phyloP scores from a whole-genome alignment of 2,888 invertebrate genomes.

The Orthosia gothica region DNA sequence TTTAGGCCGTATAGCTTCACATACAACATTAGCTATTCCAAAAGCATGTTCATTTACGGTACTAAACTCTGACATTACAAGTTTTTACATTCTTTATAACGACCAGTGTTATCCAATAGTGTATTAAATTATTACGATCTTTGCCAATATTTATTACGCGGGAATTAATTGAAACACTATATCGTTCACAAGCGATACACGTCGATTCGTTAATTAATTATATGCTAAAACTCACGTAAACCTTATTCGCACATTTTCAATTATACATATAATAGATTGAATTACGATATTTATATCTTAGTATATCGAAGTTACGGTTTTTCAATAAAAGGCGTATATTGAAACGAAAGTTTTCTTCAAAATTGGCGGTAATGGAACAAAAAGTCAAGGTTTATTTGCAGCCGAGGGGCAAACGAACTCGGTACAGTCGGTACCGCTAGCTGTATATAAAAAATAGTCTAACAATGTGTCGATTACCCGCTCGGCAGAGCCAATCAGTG shows the following conservation, averaged over 20 bases:
- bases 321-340: background rate
- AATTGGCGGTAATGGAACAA: slow-evolving; percentile 70
- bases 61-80: slow-evolving; percentile 69
- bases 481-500: slow-evolving; percentile 77
- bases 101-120: slow-evolving; percentile 70
- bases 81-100: slow-evolving; percentile 72
- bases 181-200: slow-evolving; percentile 65
- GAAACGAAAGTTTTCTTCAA: slow-evolving; percentile 71
- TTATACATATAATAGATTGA: slow-evolving; percentile 44
- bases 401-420: slow-evolving; percentile 83
- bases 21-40: slow-evolving; percentile 67
- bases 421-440: slow-evolving; percentile 83
- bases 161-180: slow-evolving; percentile 79
- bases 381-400: slow-evolving; percentile 77
- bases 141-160: slow-evolving; percentile 77
- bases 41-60: slow-evolving; percentile 69
- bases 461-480: slow-evolving; percentile 83
- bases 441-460: slow-evolving; percentile 76
- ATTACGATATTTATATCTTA: too few relatives aligned
- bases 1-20: slow-evolving; percentile 51
- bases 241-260: slow-evolving; percentile 61
- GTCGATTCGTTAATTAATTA: slow-evolving; percentile 71
- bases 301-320: background rate
- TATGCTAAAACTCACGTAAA: slow-evolving; percentile 61
- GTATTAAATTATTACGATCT: slow-evolving; percentile 77